Conservation (phyloP, 2,888 invertebrate genomes). For the Operophtera brumata region DNA sequence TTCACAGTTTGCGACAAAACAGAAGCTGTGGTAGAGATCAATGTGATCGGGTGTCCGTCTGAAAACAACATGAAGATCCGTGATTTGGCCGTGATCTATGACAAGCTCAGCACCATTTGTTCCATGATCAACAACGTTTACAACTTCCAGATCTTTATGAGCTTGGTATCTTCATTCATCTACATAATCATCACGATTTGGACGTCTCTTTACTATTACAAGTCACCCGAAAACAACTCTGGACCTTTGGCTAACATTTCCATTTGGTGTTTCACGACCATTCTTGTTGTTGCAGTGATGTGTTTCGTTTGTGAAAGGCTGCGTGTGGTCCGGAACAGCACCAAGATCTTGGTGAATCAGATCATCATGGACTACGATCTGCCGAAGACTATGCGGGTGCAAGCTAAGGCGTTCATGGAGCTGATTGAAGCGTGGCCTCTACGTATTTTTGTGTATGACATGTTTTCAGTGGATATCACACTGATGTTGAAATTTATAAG, state of each 20-base stretch:
- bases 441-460: constrained; percentile 51
- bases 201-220: constrained; percentile 49
- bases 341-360: constrained; percentile 55
- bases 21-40: constrained; percentile 25
- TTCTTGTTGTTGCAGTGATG: constrained; percentile 47
- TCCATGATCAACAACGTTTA: constrained; percentile 51
- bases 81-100: constrained; percentile 50
- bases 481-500: constrained; percentile 64
- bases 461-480: constrained; percentile 62
- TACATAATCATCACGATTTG: constrained; percentile 57
- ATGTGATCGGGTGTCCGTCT: constrained; percentile 42
- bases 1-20: constrained; percentile 40
- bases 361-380: constrained; percentile 61
- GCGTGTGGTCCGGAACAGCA: constrained; percentile 44
- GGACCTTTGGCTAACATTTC: constrained; percentile 41
- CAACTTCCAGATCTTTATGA: constrained; percentile 60
- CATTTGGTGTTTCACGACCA: constrained; percentile 48
- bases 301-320: constrained; percentile 53
- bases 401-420: constrained; percentile 63
- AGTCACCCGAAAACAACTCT: constrained; percentile 34
- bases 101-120: constrained; percentile 50
- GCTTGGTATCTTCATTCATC: constrained; percentile 52
- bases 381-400: constrained; percentile 51
- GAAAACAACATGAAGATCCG: constrained; percentile 46
- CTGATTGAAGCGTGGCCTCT: constrained; percentile 60